Percentiles rank a stretch among this genome's conserved stretches.
These are phyloP conservation scores for Eufriesea mexicana DNA, from an alignment of 1,140 invertebrate genomes.

Conservation along the genomic window DNA sequence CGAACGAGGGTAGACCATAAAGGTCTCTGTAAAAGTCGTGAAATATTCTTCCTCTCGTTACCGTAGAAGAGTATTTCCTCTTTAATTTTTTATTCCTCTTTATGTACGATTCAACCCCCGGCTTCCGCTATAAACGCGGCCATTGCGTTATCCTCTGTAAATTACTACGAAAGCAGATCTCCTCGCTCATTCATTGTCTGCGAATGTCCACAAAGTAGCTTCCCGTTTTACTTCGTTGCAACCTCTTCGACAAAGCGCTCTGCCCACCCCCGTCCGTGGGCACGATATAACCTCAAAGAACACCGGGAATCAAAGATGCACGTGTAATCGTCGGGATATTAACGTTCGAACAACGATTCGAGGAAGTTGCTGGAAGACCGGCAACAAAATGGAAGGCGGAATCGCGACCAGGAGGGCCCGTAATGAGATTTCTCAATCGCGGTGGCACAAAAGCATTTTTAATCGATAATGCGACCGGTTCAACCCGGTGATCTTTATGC, in stretches of 20 bases:
- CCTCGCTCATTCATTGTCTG: slow-evolving; percentile 15
- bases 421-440: neutral
- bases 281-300: neutral
- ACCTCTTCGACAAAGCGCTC: neutral
- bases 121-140: slow-evolving; percentile 1
- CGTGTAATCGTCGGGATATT: neutral
- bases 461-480: slow-evolving; percentile 8
- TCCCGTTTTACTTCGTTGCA: neutral
- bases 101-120: neutral
- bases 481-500: neutral
- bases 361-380: neutral
- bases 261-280: no score
- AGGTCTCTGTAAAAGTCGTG: neutral
- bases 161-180: slow-evolving; percentile 24
- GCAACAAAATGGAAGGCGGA: neutral
- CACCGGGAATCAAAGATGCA: neutral
- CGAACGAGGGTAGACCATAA: no score
- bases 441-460: neutral
- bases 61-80: neutral
- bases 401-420: neutral
- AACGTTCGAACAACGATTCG: neutral
- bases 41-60: neutral
- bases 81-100: neutral
- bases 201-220: neutral
- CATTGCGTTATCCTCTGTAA: slow-evolving; percentile 8